Base-by-base conservation (phyloP, 2,888 invertebrate genomes). In the Pyralis farinalis region DNA sequence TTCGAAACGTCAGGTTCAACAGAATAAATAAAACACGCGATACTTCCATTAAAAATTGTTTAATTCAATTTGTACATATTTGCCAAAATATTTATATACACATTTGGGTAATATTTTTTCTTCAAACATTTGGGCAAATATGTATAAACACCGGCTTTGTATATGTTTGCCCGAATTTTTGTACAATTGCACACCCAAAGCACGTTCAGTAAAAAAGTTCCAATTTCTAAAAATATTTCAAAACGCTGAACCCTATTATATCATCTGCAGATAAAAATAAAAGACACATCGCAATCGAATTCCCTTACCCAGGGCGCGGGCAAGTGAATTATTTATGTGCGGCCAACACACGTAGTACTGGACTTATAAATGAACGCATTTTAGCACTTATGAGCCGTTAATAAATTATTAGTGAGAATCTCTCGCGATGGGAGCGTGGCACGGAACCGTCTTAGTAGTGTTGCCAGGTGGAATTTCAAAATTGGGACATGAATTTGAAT, bases 351-450 rank as follows among this genome's bases (percentile, higher is more conserved):
- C 68, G 77, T 38, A 33, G 34, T 29, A 34, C 59, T 54, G 70
- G 73, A 71, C 75, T 72, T 71, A 71, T 69, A 65, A 78, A 76
- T 72, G 79, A 75, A 87, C 86, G 85, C 81, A 86, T 81, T 85
- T 85, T 75, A 82, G 82, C 86, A 85, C 86, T 86, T 84, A 83
- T 84, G 78, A 75, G 64, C 75, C 71, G 78, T 84, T 85, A 84
- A 87, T 87, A 88, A 86, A 87, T 85, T 81, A 88, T 76, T 73
- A 71, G 75, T 76, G 66, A 54, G 71, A 72, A 71, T 72, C 56
- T 60, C 52, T 62, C 61, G 49, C 72, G 74, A 84, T 82, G 81
- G 73, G 53, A 52, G 51, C 53, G 55, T 68, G 75, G 73, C 81
- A 81, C 77, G 80, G 54, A 69, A 51, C 50, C 55, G 43, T 41